These are phyloP conservation scores for Rattus norvegicus DNA, from an alignment of 2,113 vertebrate genomes.

Conservation along the genomic window GRCr8 NC_086032.1:62837001-62837500, in stretches of 20 bases:
- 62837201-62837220: neutral
- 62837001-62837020: neutral
- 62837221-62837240: neutral
- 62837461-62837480: neutral
- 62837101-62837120: fast-evolving
- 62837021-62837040: neutral
- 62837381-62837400: neutral
- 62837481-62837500: neutral
- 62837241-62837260: neutral
- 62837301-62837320: neutral
- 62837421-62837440: neutral
- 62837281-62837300: constrained; percentile 14
- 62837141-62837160: neutral
- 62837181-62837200: neutral
- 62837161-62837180: neutral
- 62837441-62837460: neutral
- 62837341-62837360: neutral
- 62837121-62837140: neutral
- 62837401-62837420: neutral
- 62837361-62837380: neutral
- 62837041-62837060: neutral
- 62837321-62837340: neutral
- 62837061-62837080: neutral
- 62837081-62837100: neutral
- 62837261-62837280: neutral